A percentile compares a stretch with the other conserved stretches of the same genome.
Conservation (phyloP, 2,888 invertebrate species). For the Odontocerum albicorne region DNA sequence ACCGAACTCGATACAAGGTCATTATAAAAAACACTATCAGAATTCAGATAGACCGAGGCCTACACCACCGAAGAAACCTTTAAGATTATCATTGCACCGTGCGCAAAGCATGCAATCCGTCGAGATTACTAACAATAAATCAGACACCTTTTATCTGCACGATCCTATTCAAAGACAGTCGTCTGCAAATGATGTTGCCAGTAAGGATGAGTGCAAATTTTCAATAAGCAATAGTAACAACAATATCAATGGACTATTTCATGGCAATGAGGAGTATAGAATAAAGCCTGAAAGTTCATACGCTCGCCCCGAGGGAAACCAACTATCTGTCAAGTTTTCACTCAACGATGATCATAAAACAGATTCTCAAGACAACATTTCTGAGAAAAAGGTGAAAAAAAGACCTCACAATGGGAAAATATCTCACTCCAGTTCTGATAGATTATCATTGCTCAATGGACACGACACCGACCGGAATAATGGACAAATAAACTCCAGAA, state of each 20-base stretch:
- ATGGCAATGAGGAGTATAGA: conserved; percentile 22
- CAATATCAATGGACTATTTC: conserved; percentile 23
- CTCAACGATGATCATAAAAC: conserved; percentile 15
- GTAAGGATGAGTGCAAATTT: conserved; percentile 28
- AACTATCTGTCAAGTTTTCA: conserved; percentile 15
- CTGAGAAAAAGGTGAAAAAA: conserved; percentile 30
- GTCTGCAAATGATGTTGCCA: conserved; percentile 20
- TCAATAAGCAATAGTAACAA: conserved; percentile 27
- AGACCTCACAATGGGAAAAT: conserved; percentile 30
- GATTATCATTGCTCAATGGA: conserved; percentile 10
- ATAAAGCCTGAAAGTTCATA: conserved; percentile 23
- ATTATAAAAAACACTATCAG: conserved; percentile 52
- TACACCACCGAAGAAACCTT: conserved; percentile 82
- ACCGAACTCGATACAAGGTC: conserved; percentile 51
- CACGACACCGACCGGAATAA: conserved; percentile 27
- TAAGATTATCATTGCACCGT: conserved; percentile 79
- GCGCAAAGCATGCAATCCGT: conserved; percentile 81
- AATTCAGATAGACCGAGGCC: conserved; percentile 58
- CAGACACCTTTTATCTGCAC: conserved; percentile 33
- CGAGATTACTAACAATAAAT: conserved; percentile 22
- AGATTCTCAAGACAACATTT: conserved; percentile 7
- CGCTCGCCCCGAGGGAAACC: conserved; percentile 6
- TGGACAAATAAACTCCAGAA: conserved; percentile 30
- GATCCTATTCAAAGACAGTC: conserved; percentile 30
- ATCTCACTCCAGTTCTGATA: conserved; percentile 14